Conservation (phyloP, 2,797 vertebrate species). For the Phrynocephalus vlangalii region DNA sequence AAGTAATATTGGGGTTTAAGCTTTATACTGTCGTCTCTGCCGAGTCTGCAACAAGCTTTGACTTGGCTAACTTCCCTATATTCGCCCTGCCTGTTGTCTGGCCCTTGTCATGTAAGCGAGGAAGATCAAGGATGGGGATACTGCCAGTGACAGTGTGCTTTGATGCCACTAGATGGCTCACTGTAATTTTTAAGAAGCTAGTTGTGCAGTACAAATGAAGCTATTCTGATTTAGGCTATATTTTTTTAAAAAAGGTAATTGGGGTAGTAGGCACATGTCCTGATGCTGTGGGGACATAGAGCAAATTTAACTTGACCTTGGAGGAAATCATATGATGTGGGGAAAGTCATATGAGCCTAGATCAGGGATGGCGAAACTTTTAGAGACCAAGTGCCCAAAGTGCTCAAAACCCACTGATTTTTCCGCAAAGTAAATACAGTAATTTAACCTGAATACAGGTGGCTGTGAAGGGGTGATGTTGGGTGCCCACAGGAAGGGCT, state of each 20-base stretch:
- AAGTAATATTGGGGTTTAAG: slow-evolving; percentile 7
- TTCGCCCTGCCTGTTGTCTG: not conserved
- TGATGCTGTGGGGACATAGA: not conserved
- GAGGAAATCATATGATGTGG: not conserved
- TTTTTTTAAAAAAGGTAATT: not conserved
- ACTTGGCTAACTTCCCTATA: not conserved
- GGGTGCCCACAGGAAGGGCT: no score
- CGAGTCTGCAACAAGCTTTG: not conserved
- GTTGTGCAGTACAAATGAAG: not conserved
- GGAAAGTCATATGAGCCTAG: not conserved
- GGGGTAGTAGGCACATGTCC: not conserved
- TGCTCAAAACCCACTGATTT: no score
- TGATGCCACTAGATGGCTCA: slow-evolving; percentile 7
- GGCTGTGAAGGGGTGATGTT: no score
- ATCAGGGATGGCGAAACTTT: no score
- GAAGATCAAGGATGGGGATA: not conserved
- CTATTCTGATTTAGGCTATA: not conserved
- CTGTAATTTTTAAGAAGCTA: not conserved
- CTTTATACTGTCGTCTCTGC: slow-evolving; percentile 19
- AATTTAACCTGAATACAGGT: no score
- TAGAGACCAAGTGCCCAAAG: no score
- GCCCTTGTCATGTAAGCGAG: not conserved
- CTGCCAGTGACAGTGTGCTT: not conserved
- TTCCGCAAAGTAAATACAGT: no score
- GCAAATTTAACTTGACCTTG: not conserved